Percentiles rank a stretch among this genome's conserved stretches.
phyloP scores from a whole-genome alignment of 2,888 invertebrate species.

The Scrobipalpa costella region DNA sequence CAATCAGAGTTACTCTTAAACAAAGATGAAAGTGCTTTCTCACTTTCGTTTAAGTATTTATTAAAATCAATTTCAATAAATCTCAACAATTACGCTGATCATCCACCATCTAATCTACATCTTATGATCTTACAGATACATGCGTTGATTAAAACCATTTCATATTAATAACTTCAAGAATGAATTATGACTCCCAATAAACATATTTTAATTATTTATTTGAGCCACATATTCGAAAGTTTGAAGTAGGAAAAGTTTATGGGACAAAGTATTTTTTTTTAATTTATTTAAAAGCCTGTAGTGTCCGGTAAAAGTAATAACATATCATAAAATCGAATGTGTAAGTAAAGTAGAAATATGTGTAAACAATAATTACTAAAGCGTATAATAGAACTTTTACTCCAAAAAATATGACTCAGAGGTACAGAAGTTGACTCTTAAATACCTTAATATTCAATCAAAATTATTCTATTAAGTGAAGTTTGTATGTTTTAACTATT shows the following conservation, averaged over 20 bases:
- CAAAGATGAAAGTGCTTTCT: not conserved
- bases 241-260: not conserved
- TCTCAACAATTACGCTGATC: not conserved
- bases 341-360: too few species aligned
- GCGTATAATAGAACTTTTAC: too few species aligned
- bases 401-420: too few species aligned
- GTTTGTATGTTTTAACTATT: too few species aligned
- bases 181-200: slow-evolving; percentile 51
- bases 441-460: too few species aligned
- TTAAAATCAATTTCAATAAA: slow-evolving; percentile 9
- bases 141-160: slow-evolving; percentile 47
- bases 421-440: too few species aligned
- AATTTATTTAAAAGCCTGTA: too few species aligned
- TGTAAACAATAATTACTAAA: too few species aligned
- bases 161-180: slow-evolving; percentile 44
- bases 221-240: slow-evolving; percentile 52
- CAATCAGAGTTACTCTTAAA: not conserved
- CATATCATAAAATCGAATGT: too few species aligned
- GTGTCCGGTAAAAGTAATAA: too few species aligned
- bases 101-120: not conserved
- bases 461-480: too few species aligned
- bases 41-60: not conserved
- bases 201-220: slow-evolving; percentile 61
- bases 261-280: not conserved
- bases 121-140: slow-evolving; percentile 12